Base-by-base conservation (phyloP, 30 jellyfish, hydroid and myxozoan genomes). In the Aurelia coerulea region DNA sequence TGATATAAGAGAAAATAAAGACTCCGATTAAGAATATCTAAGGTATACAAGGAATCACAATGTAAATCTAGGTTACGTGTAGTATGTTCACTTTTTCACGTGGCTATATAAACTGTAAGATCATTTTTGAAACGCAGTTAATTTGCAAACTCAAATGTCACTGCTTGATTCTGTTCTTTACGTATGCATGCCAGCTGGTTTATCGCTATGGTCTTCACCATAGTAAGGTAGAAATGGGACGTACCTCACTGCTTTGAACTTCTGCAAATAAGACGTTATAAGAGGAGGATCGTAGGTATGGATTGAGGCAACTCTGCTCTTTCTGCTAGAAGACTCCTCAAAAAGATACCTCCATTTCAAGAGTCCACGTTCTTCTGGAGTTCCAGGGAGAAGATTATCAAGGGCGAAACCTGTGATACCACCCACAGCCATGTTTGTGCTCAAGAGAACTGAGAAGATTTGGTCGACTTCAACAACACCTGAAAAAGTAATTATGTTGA, bases 341-440 rank as follows among this genome's bases (percentile, higher is more conserved):
- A 83, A 76, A 23, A 74, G 51, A 52, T 73, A 69, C 65, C 92
- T 52, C 99, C 99, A 94, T 68, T 89, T 94, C 58, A 63, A 39
- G 29, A 94, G 71, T 15, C 99, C 99, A 23, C 99, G 86, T 68
- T 94, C 99, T 79, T 89, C 95, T 2, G 39, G 81, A 6, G 99
- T 94, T 67, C 99, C 99, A 5, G 99, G 99, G 18, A 94, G 78
- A 17, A 90, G 71, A 79, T 94, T 94, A 71, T 94, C 99, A 56
- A 94, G 78, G 5, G 84, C 59, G 62, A 89, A 89, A 54, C 97
- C 99, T 59, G 95, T 89, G 78, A 89, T 23, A 33, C 99, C 99
- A 10, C 97, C 97, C 5, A 94, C 99, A 18, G 96, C 97, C 99
- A 94, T 94, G 74, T 94, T 94, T 18, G 99, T 94, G 56, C 92